phyloP scores from a whole-genome alignment of 2,888 invertebrate genomes.

The Drosophila parthenogenetica region DNA sequence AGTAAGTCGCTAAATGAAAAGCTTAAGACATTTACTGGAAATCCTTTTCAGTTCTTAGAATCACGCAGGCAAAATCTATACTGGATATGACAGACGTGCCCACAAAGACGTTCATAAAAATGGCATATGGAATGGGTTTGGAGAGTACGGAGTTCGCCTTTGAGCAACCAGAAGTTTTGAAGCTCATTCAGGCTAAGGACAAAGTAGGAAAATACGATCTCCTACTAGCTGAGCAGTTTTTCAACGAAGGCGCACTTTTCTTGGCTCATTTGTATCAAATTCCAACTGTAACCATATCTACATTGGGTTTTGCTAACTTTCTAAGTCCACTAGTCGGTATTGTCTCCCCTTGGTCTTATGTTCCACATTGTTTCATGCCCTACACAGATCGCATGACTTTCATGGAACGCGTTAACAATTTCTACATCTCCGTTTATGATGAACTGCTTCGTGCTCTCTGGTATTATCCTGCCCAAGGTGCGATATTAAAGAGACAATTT shows the following conservation, averaged over 20 bases:
- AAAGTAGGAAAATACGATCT: constrained; percentile 83
- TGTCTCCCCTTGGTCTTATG: constrained; percentile 84
- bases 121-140: constrained; percentile 60
- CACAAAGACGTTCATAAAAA: constrained; percentile 34
- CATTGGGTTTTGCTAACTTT: constrained; percentile 84
- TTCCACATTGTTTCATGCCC: constrained; percentile 84
- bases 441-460: constrained; percentile 64
- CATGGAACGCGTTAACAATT: constrained; percentile 86
- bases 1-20: constrained; percentile 37
- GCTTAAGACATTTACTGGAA: neutral
- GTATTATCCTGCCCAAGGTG: constrained; percentile 80
- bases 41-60: constrained; percentile 45
- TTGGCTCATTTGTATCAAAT: constrained; percentile 82
- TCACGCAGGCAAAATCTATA: constrained; percentile 40
- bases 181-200: constrained; percentile 67
- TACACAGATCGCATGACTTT: constrained; percentile 86
- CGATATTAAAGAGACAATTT: constrained; percentile 71
- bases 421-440: constrained; percentile 76
- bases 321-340: constrained; percentile 84
- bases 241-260: constrained; percentile 83
- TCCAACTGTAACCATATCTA: constrained; percentile 80
- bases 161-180: constrained; percentile 64
- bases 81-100: constrained; percentile 64
- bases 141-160: constrained; percentile 74
- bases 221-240: constrained; percentile 83